These are phyloP conservation scores for Streptopelia turtur DNA, from an alignment of 2,797 vertebrate species.

Conservation along the genomic window DNA sequence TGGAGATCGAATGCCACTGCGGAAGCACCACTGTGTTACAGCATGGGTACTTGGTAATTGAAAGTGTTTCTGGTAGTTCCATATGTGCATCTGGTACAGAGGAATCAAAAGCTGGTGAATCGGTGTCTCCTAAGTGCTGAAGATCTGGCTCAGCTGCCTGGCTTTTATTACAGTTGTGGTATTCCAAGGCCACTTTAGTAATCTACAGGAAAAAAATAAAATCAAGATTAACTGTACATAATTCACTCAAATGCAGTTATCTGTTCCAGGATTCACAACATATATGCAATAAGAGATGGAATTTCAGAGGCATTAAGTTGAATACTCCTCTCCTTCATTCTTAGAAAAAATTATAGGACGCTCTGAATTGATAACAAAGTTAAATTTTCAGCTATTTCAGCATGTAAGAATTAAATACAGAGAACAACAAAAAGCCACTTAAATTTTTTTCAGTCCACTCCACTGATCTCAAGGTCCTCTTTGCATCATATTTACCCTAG, in stretches of 20 bases:
- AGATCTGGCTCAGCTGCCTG: slow-evolving; percentile 50
- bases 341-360: neutral
- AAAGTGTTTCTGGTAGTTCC: neutral
- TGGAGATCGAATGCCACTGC: slow-evolving; percentile 76
- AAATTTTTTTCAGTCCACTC: neutral
- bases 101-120: slow-evolving; percentile 24
- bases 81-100: slow-evolving; percentile 1
- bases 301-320: neutral
- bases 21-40: slow-evolving; percentile 88
- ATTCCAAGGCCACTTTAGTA: slow-evolving; percentile 89
- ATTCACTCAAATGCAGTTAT: neutral
- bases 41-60: slow-evolving; percentile 73
- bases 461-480: neutral
- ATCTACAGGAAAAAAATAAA: slow-evolving; percentile 75
- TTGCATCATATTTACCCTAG: neutral
- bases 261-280: neutral
- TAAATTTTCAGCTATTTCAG: neutral
- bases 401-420: neutral
- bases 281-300: neutral
- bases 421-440: neutral
- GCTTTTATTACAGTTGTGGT: slow-evolving; percentile 86
- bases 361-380: neutral
- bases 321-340: neutral
- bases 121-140: slow-evolving; percentile 35
- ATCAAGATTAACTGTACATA: neutral